Evolutionary conservation across 2,797 vertebrate genomes (phyloP).

Genomic region (Threskiornis aethiopicus): DNA sequence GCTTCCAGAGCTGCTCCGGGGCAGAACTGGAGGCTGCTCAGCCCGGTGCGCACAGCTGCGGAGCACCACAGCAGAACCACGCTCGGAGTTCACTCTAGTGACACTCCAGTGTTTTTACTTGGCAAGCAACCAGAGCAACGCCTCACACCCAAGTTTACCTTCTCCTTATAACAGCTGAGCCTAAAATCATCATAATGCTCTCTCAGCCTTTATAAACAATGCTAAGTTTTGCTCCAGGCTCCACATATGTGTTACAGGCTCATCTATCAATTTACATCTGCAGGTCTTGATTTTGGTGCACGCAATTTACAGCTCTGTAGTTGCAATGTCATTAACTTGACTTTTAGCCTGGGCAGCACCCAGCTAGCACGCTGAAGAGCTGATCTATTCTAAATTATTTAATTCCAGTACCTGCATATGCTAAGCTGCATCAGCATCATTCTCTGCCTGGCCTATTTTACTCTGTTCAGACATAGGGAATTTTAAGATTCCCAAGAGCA

Average conservation of each 20-base stretch:
- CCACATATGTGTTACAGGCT: not conserved
- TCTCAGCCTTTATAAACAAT: not conserved
- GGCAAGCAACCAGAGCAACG: not conserved
- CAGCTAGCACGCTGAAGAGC: not conserved
- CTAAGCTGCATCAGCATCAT: not conserved
- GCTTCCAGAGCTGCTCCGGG: not conserved
- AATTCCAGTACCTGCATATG: not conserved
- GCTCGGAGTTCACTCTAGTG: not conserved
- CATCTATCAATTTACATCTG: not conserved
- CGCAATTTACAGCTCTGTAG: not conserved
- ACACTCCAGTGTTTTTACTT: not conserved
- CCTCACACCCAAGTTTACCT: not conserved
- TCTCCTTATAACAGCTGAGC: not conserved
- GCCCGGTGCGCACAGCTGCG: accelerated
- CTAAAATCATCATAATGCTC: not conserved
- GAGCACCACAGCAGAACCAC: not conserved
- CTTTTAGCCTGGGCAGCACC: not conserved
- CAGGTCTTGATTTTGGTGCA: not conserved
- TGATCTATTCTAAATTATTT: not conserved
- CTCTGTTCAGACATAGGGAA: not conserved
- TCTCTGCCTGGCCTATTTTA: not conserved
- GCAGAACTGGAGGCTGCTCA: not conserved
- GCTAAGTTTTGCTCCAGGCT: not conserved
- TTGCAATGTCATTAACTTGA: not conserved
- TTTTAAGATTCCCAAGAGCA: not conserved